Conservation (phyloP, 2,113 vertebrate genomes). For the Cyanoderma ruficeps region DNA sequence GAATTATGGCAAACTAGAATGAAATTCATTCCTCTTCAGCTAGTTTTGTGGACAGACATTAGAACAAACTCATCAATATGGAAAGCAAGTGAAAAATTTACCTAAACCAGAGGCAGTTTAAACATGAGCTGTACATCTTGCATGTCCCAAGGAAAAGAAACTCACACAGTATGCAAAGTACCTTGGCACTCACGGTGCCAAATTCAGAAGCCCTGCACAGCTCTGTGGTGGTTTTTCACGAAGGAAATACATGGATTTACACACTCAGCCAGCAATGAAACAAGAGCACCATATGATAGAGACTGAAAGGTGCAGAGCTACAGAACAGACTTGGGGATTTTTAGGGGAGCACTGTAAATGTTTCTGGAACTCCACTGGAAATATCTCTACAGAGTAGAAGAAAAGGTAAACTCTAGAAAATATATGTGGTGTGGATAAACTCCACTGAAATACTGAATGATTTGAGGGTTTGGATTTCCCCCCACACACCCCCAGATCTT, state of each 20-base stretch:
- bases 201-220: not conserved
- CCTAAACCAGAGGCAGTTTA: not conserved
- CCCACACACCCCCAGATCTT: not conserved
- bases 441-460: not conserved
- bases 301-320: not conserved
- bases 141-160: not conserved
- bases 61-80: not conserved
- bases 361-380: not conserved
- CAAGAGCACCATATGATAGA: fast-evolving
- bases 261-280: not conserved
- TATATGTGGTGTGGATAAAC: not conserved
- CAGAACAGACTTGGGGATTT: not conserved
- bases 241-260: not conserved
- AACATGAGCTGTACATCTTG: not conserved
- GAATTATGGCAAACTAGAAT: not conserved
- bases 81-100: not conserved
- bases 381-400: not conserved
- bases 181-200: not conserved
- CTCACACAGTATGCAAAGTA: not conserved
- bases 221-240: not conserved
- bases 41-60: not conserved
- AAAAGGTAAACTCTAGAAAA: not conserved
- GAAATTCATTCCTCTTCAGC: not conserved
- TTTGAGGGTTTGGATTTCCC: not conserved
- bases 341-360: fast-evolving